Percentiles rank a stretch among this genome's conserved stretches.
Evolutionary conservation across 2,113 vertebrate genomes (phyloP).

Genomic region (Cebus imitator): DNA sequence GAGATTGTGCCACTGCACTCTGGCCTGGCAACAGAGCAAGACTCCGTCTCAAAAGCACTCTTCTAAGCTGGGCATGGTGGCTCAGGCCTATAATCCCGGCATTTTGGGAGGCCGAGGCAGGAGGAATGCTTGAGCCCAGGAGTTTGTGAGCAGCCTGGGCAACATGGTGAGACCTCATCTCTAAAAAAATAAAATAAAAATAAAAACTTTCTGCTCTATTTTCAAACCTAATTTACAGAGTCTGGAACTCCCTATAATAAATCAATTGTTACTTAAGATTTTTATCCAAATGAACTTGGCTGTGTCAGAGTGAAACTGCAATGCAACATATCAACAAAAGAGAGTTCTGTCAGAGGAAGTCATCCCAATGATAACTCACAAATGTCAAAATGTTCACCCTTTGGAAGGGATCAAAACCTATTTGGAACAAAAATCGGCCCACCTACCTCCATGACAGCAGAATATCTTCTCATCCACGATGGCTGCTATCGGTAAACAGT

Average conservation of each 20-base stretch:
- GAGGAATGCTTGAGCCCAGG: too few species aligned
- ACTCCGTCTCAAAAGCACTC: too few species aligned
- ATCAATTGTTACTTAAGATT: background rate
- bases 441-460: slow-evolving; percentile 97
- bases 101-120: too few species aligned
- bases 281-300: background rate
- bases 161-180: too few species aligned
- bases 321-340: background rate
- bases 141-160: too few species aligned
- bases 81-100: too few species aligned
- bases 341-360: background rate
- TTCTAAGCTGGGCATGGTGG: too few species aligned
- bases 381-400: background rate
- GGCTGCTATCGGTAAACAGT: slow-evolving; percentile 98
- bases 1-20: too few species aligned
- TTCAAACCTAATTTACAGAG: background rate
- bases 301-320: background rate
- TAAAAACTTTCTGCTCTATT: background rate
- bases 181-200: too few species aligned
- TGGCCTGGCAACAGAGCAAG: too few species aligned
- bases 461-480: slow-evolving; percentile 99
- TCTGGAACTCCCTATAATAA: background rate
- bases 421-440: background rate
- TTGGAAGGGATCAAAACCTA: background rate
- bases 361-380: background rate